Conservation (phyloP, 2,888 invertebrate species). For the Nephrotoma guestfalica region DNA sequence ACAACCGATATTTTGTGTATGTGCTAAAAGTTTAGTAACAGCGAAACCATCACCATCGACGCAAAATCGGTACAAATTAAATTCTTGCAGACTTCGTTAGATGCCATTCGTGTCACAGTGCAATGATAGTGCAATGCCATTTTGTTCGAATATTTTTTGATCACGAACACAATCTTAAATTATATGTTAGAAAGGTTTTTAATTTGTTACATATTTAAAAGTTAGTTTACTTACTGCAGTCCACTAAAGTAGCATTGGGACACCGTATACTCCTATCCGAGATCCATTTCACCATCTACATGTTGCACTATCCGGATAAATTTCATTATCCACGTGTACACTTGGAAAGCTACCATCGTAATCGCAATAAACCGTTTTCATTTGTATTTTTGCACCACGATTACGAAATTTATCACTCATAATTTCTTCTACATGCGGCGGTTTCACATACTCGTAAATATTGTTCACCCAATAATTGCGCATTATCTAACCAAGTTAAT, state of each 20-base stretch:
- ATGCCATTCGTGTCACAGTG: constrained; percentile 43
- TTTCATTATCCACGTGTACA: constrained; percentile 37
- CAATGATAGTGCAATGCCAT: constrained; percentile 34
- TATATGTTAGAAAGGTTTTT: neutral
- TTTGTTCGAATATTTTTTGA: constrained; percentile 34
- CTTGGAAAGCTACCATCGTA: constrained; percentile 50
- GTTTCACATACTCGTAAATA: constrained; percentile 56
- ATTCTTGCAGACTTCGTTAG: constrained; percentile 38
- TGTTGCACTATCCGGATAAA: constrained; percentile 34
- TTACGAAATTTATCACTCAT: constrained; percentile 38
- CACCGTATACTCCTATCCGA: constrained; percentile 39
- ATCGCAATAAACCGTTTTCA: constrained; percentile 39
- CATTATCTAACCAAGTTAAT: neutral
- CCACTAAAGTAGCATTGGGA: constrained; percentile 18
- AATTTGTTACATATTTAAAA: neutral
- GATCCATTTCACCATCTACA: constrained; percentile 45
- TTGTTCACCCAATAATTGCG: constrained; percentile 34
- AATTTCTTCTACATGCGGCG: constrained; percentile 36
- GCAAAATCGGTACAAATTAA: constrained; percentile 39
- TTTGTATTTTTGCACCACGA: constrained; percentile 45
- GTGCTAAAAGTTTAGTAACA: constrained; percentile 17
- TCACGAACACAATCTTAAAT: constrained; percentile 46
- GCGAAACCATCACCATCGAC: constrained; percentile 45
- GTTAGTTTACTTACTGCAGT: constrained; percentile 42
- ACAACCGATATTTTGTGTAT: neutral